Percentiles rank a stretch among this genome's conserved stretches.
Conservation (phyloP, 2,888 invertebrate species). For the Cylloceria caligata region DNA sequence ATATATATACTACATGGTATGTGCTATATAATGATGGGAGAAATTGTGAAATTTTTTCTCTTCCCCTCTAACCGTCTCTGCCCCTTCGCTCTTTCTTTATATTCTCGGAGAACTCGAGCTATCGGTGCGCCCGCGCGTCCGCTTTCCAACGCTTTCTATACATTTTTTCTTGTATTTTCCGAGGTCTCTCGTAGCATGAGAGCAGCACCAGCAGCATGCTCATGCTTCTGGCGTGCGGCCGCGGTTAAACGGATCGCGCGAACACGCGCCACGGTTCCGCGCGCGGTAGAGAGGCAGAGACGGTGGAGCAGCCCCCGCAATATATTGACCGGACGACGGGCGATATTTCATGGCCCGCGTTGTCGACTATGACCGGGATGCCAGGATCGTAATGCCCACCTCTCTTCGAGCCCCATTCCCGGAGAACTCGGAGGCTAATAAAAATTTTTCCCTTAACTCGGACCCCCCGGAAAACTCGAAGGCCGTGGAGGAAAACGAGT, state of each 20-base stretch:
- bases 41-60: conserved; percentile 58
- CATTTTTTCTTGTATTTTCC: conserved; percentile 56
- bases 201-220: conserved; percentile 40
- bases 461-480: conserved; percentile 57
- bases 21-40: conserved; percentile 25
- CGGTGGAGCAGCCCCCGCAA: conserved; percentile 69
- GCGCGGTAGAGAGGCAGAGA: background rate
- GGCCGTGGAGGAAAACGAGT: conserved; percentile 48
- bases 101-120: conserved; percentile 49
- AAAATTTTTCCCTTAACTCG: conserved; percentile 50
- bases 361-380: conserved; percentile 70
- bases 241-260: conserved; percentile 71
- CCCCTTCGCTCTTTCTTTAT: conserved; percentile 52
- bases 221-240: conserved; percentile 64
- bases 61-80: conserved; percentile 6
- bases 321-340: conserved; percentile 75
- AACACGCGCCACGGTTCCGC: conserved; percentile 62
- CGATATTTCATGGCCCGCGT: conserved; percentile 72
- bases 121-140: conserved; percentile 15
- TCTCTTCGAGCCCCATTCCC: conserved; percentile 18
- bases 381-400: conserved; percentile 61
- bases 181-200: conserved; percentile 32
- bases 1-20: conserved; percentile 9
- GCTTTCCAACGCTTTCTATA: conserved; percentile 36
- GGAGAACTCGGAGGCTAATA: conserved; percentile 55